Evolutionary conservation across 2,113 vertebrate genomes (phyloP).

Genomic region (Pseudonaja textilis): DNA sequence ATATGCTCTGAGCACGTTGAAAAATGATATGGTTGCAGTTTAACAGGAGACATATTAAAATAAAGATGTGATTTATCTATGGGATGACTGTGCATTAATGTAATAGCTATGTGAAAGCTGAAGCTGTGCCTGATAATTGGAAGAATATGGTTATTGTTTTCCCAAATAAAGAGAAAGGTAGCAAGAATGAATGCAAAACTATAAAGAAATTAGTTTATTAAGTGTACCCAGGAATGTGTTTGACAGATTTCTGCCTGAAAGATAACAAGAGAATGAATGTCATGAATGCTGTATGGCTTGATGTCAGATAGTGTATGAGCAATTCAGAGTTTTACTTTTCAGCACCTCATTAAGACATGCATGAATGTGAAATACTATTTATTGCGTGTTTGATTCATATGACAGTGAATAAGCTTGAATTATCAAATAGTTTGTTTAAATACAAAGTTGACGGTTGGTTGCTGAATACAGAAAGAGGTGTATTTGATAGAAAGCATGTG

Average conservation of each 20-base stretch:
- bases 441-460: not conserved
- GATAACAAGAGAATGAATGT: not conserved
- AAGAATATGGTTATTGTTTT: not conserved
- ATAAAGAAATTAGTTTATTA: not conserved
- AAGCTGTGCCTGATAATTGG: not conserved
- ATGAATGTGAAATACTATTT: not conserved
- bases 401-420: not conserved
- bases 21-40: not conserved
- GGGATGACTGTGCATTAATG: not conserved
- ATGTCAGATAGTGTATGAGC: not conserved
- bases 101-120: not conserved
- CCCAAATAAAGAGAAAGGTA: not conserved
- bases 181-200: not conserved
- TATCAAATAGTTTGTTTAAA: not conserved
- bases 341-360: not conserved
- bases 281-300: not conserved
- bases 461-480: not conserved
- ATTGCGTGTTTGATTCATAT: not conserved
- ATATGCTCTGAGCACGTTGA: not conserved
- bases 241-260: not conserved
- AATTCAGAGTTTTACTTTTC: not conserved
- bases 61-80: not conserved
- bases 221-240: not conserved
- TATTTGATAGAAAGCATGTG: not conserved
- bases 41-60: not conserved